phyloP scores from a whole-genome alignment of 2,113 vertebrate species.

The Calypte anna region DNA sequence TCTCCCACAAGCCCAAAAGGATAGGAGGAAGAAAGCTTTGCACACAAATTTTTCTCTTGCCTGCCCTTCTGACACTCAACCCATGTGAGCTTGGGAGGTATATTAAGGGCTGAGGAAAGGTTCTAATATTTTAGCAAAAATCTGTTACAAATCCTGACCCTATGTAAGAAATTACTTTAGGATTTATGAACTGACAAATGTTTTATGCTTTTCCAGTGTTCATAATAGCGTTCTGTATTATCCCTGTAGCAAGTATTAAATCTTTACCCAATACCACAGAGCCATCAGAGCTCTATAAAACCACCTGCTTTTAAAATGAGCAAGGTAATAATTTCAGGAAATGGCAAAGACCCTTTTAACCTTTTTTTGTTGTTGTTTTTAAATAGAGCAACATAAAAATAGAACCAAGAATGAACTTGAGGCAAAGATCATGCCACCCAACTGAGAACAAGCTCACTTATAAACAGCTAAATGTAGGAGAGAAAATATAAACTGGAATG shows the following conservation, averaged over 20 bases:
- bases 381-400: background rate
- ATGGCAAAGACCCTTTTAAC: background rate
- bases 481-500: background rate
- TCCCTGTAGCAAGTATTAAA: background rate
- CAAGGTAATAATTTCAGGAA: background rate
- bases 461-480: background rate
- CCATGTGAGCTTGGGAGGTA: background rate
- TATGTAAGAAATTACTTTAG: background rate
- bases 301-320: background rate
- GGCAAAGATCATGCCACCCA: background rate
- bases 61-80: background rate
- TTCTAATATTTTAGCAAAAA: background rate
- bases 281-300: background rate
- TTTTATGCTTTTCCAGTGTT: background rate
- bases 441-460: background rate
- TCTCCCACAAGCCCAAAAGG: background rate
- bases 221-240: background rate
- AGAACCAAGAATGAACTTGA: background rate
- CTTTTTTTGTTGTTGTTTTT: background rate
- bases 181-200: background rate
- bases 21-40: fast-evolving
- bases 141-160: background rate
- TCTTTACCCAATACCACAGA: background rate
- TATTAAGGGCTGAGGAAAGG: background rate
- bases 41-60: background rate